phyloP scores from a whole-genome alignment of 2,797 vertebrate genomes.

The Ciconia nigra region DNA sequence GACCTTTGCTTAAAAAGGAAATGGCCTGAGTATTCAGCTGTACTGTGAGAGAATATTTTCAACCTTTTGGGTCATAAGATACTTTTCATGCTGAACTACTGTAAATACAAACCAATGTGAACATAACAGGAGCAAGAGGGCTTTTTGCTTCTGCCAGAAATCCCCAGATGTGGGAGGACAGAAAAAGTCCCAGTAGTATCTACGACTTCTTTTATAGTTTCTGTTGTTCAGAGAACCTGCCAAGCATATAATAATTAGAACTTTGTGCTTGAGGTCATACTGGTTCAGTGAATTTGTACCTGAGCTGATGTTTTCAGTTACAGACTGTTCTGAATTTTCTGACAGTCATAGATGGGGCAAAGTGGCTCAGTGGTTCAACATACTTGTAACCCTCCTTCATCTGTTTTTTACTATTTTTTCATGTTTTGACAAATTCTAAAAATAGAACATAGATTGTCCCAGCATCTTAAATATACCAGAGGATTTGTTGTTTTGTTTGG shows the following conservation, averaged over 20 bases:
- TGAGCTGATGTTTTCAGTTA: slow-evolving; percentile 9
- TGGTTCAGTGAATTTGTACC: slow-evolving; percentile 21
- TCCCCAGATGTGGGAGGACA: not conserved
- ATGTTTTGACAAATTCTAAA: not conserved
- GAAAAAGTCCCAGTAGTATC: not conserved
- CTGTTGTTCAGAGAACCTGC: not conserved
- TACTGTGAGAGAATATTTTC: not conserved
- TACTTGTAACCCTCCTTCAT: not conserved
- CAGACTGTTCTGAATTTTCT: not conserved
- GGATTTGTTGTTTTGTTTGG: not conserved
- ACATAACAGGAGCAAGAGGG: not conserved
- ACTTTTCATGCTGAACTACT: not conserved
- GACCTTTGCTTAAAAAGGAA: not conserved
- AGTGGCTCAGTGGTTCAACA: not conserved
- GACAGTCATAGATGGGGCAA: not conserved
- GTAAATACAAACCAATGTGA: not conserved
- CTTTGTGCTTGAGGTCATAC: slow-evolving; percentile 1
- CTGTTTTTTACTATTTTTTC: not conserved
- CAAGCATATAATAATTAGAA: slow-evolving; percentile 31
- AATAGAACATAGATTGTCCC: not conserved
- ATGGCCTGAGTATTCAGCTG: not conserved
- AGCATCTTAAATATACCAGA: not conserved
- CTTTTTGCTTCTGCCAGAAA: not conserved
- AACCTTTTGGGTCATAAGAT: not conserved
- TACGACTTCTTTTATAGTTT: not conserved